Evolutionary conservation across 2,797 vertebrate genomes (phyloP).

Genomic region (Petrocephalus sullivani): DNA sequence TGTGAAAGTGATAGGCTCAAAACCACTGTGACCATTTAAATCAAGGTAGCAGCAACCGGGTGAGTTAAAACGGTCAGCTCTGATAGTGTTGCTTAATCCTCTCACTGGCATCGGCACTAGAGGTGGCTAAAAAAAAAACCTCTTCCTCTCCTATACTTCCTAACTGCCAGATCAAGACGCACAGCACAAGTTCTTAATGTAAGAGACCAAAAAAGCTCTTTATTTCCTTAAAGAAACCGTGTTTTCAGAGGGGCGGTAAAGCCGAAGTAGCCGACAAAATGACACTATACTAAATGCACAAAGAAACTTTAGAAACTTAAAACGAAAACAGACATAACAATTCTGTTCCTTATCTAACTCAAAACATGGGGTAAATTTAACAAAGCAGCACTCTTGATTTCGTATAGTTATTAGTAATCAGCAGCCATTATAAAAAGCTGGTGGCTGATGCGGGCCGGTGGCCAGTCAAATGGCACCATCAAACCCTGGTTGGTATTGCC

Average conservation of each 20-base stretch:
- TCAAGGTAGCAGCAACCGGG: neutral
- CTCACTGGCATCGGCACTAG: neutral
- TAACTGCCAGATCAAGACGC: neutral
- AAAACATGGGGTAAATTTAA: neutral
- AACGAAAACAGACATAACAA: neutral
- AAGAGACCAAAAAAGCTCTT: neutral
- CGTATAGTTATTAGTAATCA: no score
- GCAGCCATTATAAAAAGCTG: no score
- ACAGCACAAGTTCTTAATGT: neutral
- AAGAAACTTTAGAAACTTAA: neutral
- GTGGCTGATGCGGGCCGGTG: no score
- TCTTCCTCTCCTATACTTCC: neutral
- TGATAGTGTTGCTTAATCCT: neutral
- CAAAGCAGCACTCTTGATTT: neutral
- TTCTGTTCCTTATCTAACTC: neutral
- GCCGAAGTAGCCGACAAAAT: neutral
- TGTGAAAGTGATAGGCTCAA: neutral
- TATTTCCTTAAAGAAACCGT: neutral
- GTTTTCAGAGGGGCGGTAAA: neutral
- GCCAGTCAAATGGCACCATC: no score
- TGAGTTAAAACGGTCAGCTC: neutral
- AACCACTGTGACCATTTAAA: neutral
- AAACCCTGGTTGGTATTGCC: no score
- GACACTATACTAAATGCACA: neutral
- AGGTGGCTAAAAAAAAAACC: neutral